A percentile compares a stretch with the other conserved stretches of the same genome.
phyloP scores from a whole-genome alignment of 2,888 invertebrate genomes.

The Dysmachus trigonus region DNA sequence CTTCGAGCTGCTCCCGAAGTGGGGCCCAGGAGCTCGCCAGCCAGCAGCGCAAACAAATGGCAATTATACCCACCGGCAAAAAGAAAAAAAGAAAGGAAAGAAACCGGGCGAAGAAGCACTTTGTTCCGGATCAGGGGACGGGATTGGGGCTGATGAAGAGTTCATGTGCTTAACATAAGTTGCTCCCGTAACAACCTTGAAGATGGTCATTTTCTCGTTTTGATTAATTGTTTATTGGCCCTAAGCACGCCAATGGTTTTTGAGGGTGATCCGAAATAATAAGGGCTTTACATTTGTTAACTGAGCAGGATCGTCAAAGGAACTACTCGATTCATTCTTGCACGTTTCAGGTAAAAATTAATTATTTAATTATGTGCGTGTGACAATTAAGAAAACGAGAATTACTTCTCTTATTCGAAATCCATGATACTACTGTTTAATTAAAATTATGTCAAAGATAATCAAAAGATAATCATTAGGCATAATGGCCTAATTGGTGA shows the following conservation, averaged over 20 bases:
- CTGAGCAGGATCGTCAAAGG: neutral
- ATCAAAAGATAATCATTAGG: no score
- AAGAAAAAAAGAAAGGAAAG: no score
- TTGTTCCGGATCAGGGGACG: slow-evolving; percentile 29
- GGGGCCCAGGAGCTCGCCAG: neutral
- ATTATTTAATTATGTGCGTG: neutral
- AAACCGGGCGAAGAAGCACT: slow-evolving; percentile 31
- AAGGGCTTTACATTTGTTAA: neutral
- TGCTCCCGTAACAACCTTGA: slow-evolving; percentile 29
- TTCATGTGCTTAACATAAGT: slow-evolving; percentile 40
- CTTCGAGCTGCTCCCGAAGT: slow-evolving; percentile 8
- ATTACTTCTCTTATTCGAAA: no score
- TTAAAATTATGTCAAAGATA: no score
- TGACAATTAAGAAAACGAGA: no score
- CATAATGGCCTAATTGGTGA: no score
- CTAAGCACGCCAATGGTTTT: neutral
- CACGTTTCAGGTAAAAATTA: neutral
- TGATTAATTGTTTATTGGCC: slow-evolving; percentile 41
- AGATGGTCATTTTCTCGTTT: slow-evolving; percentile 34
- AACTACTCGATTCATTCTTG: neutral
- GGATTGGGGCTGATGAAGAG: neutral
- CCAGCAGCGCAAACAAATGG: slow-evolving; percentile 44
- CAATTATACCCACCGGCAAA: slow-evolving; percentile 48
- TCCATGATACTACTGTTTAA: no score
- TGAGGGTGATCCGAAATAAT: neutral